Percentiles rank a stretch among this genome's conserved stretches.
These are phyloP conservation scores for Scomber scombrus DNA, from an alignment of 2,113 vertebrate genomes.

Conservation along the genomic window DNA sequence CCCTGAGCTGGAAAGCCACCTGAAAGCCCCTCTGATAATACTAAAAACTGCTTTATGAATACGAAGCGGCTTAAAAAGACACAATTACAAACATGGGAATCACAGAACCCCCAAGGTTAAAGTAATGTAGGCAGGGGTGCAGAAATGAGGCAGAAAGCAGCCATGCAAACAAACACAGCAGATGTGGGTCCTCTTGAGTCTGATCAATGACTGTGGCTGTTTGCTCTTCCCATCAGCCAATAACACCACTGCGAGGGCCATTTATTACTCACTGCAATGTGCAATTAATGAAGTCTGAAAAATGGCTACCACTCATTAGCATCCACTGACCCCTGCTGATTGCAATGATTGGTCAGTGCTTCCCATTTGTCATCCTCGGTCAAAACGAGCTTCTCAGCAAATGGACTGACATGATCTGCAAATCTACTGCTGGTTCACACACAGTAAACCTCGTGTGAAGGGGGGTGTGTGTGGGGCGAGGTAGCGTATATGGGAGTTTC, in stretches of 20 bases:
- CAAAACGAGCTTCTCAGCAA: conserved; percentile 42
- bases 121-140: conserved; percentile 11
- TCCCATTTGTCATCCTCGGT: conserved; percentile 49
- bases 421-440: conserved; percentile 25
- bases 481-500: background rate
- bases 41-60: conserved; percentile 43
- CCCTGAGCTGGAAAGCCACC: conserved; percentile 12
- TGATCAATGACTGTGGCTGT: conserved; percentile 61
- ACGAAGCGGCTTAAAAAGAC: conserved; percentile 6
- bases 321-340: conserved; percentile 60
- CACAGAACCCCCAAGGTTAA: conserved; percentile 47
- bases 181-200: conserved; percentile 42
- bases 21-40: conserved; percentile 17
- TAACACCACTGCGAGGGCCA: conserved; percentile 36
- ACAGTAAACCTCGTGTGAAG: background rate
- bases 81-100: conserved; percentile 21
- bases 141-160: conserved; percentile 32
- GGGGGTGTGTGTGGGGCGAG: background rate
- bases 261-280: conserved; percentile 57
- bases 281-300: conserved; percentile 72
- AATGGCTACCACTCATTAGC: conserved; percentile 61
- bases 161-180: conserved; percentile 54
- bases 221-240: conserved; percentile 44
- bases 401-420: conserved; percentile 52
- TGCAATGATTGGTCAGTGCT: conserved; percentile 55